Evolutionary conservation across 2,113 vertebrate species (phyloP), one percentile per base, ranked within the genome.

Genomic region (Vanacampus margaritifer): DNA sequence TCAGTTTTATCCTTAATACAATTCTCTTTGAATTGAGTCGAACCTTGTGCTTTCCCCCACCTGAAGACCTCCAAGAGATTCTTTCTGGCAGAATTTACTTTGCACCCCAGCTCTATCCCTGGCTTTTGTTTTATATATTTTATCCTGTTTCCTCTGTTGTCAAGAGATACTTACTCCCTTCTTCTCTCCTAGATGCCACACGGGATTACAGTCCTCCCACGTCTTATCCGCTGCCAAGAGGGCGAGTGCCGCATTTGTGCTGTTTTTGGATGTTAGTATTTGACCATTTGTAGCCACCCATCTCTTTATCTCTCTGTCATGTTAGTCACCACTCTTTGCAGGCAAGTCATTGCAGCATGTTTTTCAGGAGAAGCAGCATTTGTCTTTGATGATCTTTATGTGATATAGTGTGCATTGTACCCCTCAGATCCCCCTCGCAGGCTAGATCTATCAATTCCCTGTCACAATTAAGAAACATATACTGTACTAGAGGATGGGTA

Each of bases 191-290:
- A 51, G 64, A 73, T 73, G 76, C 73, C 39, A 32, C 12, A n/a
- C 35, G n/a, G 76, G 73, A 84, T 85, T 81, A 80, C 79, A 75
- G 74, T 75, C 74, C 79, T 81, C 81, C 84, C 63, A 81, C 72
- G 53, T 86, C 69, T 80, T 73, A 85, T 84, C 69, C 54, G 67
- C 83, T 65, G 76, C 81, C 78, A 79, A 59, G 53, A 80, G 72
- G 73, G 77, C 76, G 61, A 67, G 69, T 76, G 71, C 60, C 16
- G 12, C 26, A 56, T 43, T 51, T 11, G 59, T 56, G 32, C 35
- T 37, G 69, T 37, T 13, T 53, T 53, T 11, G 64, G 50, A n/a
- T 24, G 61, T 80, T 63, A 74, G 9, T 26, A 56, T 69, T 28
- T 75, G 75, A 73, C 84, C 82, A 65, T 70, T 85, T 78, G 66